Percentiles rank a stretch among this genome's conserved stretches.
phyloP scores from a whole-genome alignment of 2,888 invertebrate species.

The Caenorhabditis imperialis region DNA sequence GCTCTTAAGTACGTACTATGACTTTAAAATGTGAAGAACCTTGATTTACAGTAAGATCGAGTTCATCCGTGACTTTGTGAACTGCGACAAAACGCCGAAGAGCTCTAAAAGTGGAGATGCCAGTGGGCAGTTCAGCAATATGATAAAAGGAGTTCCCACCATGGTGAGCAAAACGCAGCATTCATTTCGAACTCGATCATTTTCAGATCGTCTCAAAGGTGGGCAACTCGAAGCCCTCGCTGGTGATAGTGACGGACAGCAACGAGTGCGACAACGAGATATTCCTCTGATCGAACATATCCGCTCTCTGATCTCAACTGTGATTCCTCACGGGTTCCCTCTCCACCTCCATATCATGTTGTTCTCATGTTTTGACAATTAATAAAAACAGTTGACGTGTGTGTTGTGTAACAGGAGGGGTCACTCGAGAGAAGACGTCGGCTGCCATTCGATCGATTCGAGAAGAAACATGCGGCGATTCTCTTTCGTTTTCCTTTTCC shows the following conservation, averaged over 20 bases:
- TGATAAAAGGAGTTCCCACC: constrained; percentile 32
- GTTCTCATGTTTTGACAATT: constrained; percentile 9
- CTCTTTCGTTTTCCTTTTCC: constrained; percentile 1
- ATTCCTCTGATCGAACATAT: constrained; percentile 20
- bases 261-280: constrained; percentile 45
- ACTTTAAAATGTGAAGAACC: not conserved
- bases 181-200: not conserved
- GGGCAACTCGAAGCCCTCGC: constrained; percentile 16
- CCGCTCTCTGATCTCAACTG: not conserved
- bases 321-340: not conserved
- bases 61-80: constrained; percentile 46
- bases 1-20: constrained; percentile 55
- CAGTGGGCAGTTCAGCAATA: constrained; percentile 40
- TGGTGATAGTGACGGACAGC: constrained; percentile 27
- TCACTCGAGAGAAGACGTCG: constrained; percentile 12
- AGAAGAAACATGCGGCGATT: constrained; percentile 22
- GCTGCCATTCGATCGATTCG: constrained; percentile 19
- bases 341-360: constrained; percentile 17
- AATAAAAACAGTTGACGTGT: constrained; percentile 11
- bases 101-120: constrained; percentile 28
- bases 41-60: constrained; percentile 43
- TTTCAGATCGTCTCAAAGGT: constrained; percentile 31
- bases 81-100: constrained; percentile 37
- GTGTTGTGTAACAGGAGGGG: constrained; percentile 15
- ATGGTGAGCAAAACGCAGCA: not conserved